Conservation (phyloP, 2,888 invertebrate species). For the Pyrrhopygopsis socrates region DNA sequence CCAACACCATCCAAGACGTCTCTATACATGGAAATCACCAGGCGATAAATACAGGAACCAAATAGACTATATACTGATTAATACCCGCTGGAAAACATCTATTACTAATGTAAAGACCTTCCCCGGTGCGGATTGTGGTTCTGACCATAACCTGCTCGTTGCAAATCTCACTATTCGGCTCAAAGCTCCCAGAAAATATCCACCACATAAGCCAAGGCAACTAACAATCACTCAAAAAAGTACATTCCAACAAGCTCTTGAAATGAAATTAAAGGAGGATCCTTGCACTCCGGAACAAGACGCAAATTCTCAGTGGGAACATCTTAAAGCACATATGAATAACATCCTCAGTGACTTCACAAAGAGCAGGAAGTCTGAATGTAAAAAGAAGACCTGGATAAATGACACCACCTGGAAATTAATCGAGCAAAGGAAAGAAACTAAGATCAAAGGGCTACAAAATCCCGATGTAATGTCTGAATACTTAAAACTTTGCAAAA, state of each 20-base stretch:
- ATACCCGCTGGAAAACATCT: slow-evolving; percentile 44
- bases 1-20: slow-evolving; percentile 60
- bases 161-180: neutral
- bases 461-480: neutral
- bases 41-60: slow-evolving; percentile 62
- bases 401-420: neutral
- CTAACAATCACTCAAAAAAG: neutral
- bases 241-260: neutral
- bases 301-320: neutral
- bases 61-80: slow-evolving; percentile 68
- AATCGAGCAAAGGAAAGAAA: neutral
- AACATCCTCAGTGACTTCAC: neutral
- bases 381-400: neutral
- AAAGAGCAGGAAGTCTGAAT: neutral
- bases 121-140: slow-evolving; percentile 5
- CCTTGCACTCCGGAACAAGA: too few relatives aligned
- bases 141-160: slow-evolving; percentile 16
- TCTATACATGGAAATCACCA: slow-evolving; percentile 41
- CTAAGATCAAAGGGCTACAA: neutral
- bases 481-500: neutral
- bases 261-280: neutral
- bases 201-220: neutral
- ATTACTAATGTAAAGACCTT: slow-evolving; percentile 1
- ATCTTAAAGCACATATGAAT: neutral
- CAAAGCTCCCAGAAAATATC: neutral